These are phyloP conservation scores for Mechanitis messenoides DNA, from an alignment of 2,888 invertebrate genomes.

Conservation along the genomic window DNA sequence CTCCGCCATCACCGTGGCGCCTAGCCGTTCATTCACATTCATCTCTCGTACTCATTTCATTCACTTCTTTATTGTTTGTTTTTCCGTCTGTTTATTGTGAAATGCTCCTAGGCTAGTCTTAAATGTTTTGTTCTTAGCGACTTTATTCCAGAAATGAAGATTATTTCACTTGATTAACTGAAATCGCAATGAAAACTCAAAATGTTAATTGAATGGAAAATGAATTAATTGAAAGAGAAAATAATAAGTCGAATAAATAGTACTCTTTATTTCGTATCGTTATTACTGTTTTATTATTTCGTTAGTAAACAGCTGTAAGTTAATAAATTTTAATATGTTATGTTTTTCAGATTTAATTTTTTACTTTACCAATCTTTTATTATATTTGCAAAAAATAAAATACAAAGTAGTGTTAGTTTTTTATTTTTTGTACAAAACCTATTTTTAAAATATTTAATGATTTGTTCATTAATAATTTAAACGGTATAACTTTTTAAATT, in stretches of 20 bases:
- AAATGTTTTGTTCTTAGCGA: conserved; percentile 37
- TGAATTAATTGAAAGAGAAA: not conserved
- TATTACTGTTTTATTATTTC: not conserved
- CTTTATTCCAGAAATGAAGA: conserved; percentile 15
- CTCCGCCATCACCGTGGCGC: conserved; percentile 28
- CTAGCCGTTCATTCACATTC: conserved; percentile 56
- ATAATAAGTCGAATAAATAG: not conserved
- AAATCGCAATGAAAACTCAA: not conserved
- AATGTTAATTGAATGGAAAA: not conserved
- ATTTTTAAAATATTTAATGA: too few species aligned
- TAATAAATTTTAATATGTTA: too few species aligned
- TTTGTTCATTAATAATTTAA: too few species aligned
- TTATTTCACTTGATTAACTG: not conserved
- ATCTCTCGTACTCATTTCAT: conserved; percentile 56
- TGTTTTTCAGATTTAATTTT: too few species aligned
- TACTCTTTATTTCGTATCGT: not conserved
- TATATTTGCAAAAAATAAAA: too few species aligned
- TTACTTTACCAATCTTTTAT: too few species aligned
- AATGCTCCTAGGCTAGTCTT: conserved; percentile 42
- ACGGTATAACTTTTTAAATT: too few species aligned
- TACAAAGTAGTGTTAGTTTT: too few species aligned
- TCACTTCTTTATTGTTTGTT: conserved; percentile 65
- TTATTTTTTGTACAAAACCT: too few species aligned
- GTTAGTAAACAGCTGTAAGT: not conserved
- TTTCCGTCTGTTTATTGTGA: conserved; percentile 51